phyloP scores from a whole-genome alignment of 2,888 invertebrate genomes.

The Pyrocoelia pectoralis region DNA sequence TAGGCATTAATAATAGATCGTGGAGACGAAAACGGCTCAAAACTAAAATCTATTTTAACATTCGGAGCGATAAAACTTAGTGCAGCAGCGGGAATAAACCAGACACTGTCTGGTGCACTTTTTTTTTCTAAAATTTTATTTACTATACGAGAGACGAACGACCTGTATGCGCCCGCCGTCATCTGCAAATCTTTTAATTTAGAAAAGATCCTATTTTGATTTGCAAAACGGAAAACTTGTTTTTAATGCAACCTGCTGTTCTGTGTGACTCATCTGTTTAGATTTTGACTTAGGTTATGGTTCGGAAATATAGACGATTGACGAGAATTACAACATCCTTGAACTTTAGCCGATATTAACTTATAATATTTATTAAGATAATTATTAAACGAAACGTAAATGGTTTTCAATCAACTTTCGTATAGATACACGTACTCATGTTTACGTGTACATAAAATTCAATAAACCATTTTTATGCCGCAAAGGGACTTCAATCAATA shows the following conservation, averaged over 20 bases:
- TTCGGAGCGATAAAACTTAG: slow-evolving; percentile 25
- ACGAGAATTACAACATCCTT: slow-evolving; percentile 7
- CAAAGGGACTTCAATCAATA: no score
- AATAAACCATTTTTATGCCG: no score
- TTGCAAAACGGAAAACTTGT: slow-evolving; percentile 19
- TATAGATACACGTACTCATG: no score
- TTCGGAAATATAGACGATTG: slow-evolving; percentile 15
- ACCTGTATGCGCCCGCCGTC: slow-evolving; percentile 14
- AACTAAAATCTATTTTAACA: slow-evolving; percentile 38
- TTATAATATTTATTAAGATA: no score
- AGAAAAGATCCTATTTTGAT: slow-evolving; percentile 26
- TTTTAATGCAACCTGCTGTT: slow-evolving; percentile 8
- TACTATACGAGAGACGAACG: slow-evolving; percentile 19
- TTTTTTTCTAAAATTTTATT: slow-evolving; percentile 20
- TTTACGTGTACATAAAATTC: no score
- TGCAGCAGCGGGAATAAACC: slow-evolving; percentile 23
- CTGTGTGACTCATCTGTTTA: slow-evolving; percentile 18
- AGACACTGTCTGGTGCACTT: slow-evolving; percentile 37
- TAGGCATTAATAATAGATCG: slow-evolving; percentile 30
- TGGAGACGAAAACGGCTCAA: slow-evolving; percentile 28
- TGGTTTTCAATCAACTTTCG: no score
- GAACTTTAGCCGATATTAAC: slow-evolving; percentile 3
- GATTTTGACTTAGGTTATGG: slow-evolving; percentile 33
- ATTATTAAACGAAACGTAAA: no score
- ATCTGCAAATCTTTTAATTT: slow-evolving; percentile 11